phyloP scores from a whole-genome alignment of 1,140 invertebrate species.

The Brachionus calyciflorus region DNA sequence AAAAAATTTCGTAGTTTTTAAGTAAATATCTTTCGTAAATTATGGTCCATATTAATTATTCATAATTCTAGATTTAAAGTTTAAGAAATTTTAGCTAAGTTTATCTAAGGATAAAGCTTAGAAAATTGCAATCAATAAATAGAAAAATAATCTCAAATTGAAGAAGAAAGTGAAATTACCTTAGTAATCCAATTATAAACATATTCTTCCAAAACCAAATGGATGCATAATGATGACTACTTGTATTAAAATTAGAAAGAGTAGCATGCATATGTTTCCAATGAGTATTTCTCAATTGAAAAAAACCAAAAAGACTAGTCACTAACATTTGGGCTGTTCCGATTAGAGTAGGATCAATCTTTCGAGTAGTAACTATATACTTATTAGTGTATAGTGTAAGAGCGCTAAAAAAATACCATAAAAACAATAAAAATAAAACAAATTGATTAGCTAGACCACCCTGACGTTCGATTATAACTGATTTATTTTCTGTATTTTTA shows the following conservation, averaged over 20 bases:
- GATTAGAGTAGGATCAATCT: slow-evolving; percentile 74
- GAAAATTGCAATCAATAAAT: no score
- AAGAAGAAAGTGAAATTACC: slow-evolving; percentile 61
- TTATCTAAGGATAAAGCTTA: no score
- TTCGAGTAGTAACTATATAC: slow-evolving; percentile 73
- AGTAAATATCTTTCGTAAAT: no score
- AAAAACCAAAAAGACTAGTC: slow-evolving; percentile 72
- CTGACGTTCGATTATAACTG: slow-evolving; percentile 37
- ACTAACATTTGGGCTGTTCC: slow-evolving; percentile 75
- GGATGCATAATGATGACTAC: slow-evolving; percentile 56
- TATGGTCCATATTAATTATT: no score
- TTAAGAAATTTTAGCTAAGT: no score
- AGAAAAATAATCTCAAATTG: background rate
- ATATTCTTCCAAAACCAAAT: slow-evolving; percentile 74
- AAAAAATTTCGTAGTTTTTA: no score
- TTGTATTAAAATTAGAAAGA: slow-evolving; percentile 66
- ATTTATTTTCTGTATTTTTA: background rate
- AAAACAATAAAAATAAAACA: slow-evolving; percentile 69
- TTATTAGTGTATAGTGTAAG: slow-evolving; percentile 77
- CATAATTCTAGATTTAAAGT: no score
- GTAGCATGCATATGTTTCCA: slow-evolving; percentile 62
- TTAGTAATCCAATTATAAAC: slow-evolving; percentile 72
- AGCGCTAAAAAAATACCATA: slow-evolving; percentile 75
- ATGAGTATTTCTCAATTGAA: slow-evolving; percentile 65
- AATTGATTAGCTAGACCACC: slow-evolving; percentile 63